Base-by-base conservation (phyloP, 2,797 vertebrate species). In the Artibeus lituratus region DNA sequence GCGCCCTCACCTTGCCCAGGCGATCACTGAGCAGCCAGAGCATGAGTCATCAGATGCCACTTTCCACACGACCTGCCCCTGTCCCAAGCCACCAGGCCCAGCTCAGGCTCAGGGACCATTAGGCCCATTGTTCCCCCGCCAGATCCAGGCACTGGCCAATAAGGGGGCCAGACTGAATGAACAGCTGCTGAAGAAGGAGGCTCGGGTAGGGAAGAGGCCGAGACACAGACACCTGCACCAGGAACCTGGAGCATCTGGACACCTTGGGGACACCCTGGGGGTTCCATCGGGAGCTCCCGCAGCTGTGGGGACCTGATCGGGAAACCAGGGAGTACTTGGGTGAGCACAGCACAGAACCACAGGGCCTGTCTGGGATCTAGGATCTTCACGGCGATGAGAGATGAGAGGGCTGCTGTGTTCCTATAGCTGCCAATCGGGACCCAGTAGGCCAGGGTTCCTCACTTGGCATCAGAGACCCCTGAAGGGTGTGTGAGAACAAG, bases 121-220 rank as follows among this genome's bases (percentile, higher is more conserved):
- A 14, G 62, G 74, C 7, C 32, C 49, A 4, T 0, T 16, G 4
- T 21, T 44, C 4, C 49, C 47, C 44, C 18, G 15, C 1, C 5
- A 62, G 62, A 15, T 4, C 37, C 72, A 70, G 76, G 65, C n/a
- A 1, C 4, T 24, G n/a, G 55, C 47, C 65, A 35, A 7, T 8
- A 1, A 4, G 39, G 72, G 55, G 24, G 65, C 10, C 3, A 10
- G 49, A 9, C 8, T 42, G 32, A 53, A 42, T 42, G 32, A 53
- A 42, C 49, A 21, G 57, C 29, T 12, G 24, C 44, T 24, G 7
- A 59, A 26, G 10, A 42, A 3, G 26, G 5, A 32, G 24, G 26
- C 0, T 8, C 10, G 0, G 18, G 22, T 24, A 2, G 0, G 16
- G 18, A 35, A 3, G 35, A 32, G 39, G n/a, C 51, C 1, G 7